A percentile compares a stretch with the other conserved stretches of the same genome.
Evolutionary conservation across 2,113 vertebrate species (phyloP).

Genomic region (Candoia aspera): DNA sequence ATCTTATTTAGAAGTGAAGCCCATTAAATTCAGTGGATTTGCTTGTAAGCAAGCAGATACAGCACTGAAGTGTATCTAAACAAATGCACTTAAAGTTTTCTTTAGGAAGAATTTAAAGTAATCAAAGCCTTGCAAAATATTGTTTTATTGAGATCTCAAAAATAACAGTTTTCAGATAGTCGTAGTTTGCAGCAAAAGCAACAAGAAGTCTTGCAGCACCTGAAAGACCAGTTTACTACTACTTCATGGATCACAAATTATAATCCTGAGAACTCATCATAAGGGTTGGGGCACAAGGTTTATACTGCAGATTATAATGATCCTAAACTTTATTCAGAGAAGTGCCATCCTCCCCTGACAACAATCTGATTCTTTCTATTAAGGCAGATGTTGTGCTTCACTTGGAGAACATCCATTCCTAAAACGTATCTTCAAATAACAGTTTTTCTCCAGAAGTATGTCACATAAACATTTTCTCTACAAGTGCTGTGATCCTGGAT

Average conservation of each 20-base stretch:
- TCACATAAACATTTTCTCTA: too few relatives aligned
- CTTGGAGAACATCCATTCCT: too few relatives aligned
- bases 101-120: neutral
- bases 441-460: too few relatives aligned
- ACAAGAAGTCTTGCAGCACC: neutral
- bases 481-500: too few relatives aligned
- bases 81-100: neutral
- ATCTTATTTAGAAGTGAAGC: neutral
- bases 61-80: neutral
- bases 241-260: neutral
- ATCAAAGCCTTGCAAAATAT: neutral
- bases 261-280: neutral
- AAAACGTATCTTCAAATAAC: too few relatives aligned
- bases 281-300: neutral
- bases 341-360: too few relatives aligned
- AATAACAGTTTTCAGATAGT: slow-evolving; percentile 7
- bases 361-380: too few relatives aligned
- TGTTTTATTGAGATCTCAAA: neutral
- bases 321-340: too few relatives aligned
- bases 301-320: neutral
- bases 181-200: neutral
- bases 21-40: neutral
- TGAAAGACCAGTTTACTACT: neutral
- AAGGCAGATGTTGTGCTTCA: too few relatives aligned
- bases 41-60: neutral